A percentile compares a stretch with the other conserved stretches of the same genome.
Conservation (phyloP, 2,888 invertebrate genomes). For the Brenthis ino region DNA sequence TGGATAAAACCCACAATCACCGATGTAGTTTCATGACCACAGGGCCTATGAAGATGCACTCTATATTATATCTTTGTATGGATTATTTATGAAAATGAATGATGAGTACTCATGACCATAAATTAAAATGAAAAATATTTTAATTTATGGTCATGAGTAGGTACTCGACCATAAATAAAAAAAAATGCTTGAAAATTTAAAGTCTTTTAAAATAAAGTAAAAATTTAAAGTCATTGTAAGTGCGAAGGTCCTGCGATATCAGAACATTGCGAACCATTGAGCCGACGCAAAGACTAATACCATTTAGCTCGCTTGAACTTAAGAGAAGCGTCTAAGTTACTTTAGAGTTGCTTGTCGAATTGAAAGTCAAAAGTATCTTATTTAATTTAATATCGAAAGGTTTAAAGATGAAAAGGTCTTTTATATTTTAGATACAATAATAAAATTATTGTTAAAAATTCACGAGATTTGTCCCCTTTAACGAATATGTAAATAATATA, state of each 20-base stretch:
- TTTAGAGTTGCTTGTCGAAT: constrained; percentile 33
- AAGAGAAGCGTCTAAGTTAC: constrained; percentile 31
- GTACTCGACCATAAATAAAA: no score
- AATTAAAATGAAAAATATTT: no score
- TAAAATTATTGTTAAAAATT: not conserved
- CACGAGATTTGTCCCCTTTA: no score
- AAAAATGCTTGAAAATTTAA: no score
- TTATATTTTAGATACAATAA: constrained; percentile 10
- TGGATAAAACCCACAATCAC: no score
- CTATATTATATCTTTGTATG: no score
- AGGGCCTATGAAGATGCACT: no score
- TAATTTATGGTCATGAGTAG: no score
- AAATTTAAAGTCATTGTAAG: constrained; percentile 32
- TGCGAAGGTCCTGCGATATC: constrained; percentile 48
- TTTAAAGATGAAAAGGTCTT: constrained; percentile 17
- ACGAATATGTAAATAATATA: no score
- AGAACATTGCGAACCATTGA: constrained; percentile 56
- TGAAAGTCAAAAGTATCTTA: constrained; percentile 33
- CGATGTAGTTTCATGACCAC: no score
- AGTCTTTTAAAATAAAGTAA: not conserved
- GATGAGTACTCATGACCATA: no score
- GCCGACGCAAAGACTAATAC: constrained; percentile 47
- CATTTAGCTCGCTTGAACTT: constrained; percentile 39
- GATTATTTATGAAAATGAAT: no score
- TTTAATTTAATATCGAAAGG: constrained; percentile 35